Percentiles rank a stretch among this genome's conserved stretches.
These are phyloP conservation scores for Novumbra hubbsi DNA, from an alignment of 2,797 vertebrate genomes.

Conservation along the genomic window DNA sequence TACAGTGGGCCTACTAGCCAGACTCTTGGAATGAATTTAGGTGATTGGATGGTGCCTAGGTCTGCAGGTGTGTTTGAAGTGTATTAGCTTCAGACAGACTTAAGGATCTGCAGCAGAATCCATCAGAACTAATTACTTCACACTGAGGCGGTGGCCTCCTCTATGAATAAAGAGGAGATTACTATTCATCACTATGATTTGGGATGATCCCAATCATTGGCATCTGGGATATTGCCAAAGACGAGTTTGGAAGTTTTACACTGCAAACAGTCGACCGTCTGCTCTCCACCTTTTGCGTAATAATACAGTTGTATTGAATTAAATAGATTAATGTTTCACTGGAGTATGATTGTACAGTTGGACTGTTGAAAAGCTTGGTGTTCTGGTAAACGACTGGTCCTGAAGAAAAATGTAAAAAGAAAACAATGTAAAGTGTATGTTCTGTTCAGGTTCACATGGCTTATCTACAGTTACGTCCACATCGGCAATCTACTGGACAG, in stretches of 20 bases:
- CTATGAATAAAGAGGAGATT: conserved; percentile 7
- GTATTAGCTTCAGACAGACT: conserved; percentile 19
- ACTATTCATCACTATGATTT: conserved; percentile 21
- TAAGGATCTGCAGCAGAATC: conserved; percentile 18
- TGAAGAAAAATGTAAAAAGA: neutral
- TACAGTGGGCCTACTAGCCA: neutral
- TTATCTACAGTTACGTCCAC: neutral
- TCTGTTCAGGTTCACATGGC: too few species aligned
- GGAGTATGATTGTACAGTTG: neutral
- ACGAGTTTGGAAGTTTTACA: neutral
- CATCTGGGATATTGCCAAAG: conserved; percentile 4
- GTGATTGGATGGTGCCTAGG: conserved; percentile 17
- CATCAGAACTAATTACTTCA: conserved; percentile 24
- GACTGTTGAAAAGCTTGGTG: neutral
- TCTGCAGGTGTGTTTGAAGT: conserved; percentile 18
- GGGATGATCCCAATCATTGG: conserved; percentile 23
- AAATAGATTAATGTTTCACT: neutral
- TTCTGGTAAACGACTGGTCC: neutral
- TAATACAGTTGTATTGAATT: neutral
- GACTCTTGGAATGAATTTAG: conserved; percentile 25
- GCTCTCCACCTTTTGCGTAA: neutral
- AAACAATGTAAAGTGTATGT: too few species aligned
- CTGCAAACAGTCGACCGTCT: neutral
- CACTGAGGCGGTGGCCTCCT: conserved; percentile 5
- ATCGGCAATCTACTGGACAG: neutral